These are phyloP conservation scores for Oikopleura vanhoeffeni DNA, from an alignment of 23 tunicate genomes.

Conservation along the genomic window DNA sequence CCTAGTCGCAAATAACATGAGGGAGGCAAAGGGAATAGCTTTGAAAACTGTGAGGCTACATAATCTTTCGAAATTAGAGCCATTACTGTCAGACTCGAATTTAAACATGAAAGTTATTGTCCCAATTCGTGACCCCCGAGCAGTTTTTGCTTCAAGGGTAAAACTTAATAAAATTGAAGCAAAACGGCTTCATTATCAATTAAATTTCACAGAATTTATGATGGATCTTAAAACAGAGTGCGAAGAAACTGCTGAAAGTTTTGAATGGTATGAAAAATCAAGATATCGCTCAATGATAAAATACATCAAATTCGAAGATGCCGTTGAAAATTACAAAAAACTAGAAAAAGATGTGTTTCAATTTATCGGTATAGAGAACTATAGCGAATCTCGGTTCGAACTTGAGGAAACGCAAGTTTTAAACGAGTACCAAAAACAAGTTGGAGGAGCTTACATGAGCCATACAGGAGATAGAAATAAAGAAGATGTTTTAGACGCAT, in stretches of 20 bases:
- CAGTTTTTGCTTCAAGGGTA: background rate
- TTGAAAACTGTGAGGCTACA: background rate
- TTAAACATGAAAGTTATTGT: background rate
- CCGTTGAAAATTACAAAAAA: background rate
- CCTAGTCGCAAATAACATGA: too few relatives aligned
- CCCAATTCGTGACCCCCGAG: background rate
- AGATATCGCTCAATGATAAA: too few relatives aligned
- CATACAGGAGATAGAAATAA: background rate
- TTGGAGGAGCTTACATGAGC: background rate
- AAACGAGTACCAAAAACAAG: background rate
- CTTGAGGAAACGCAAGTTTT: background rate
- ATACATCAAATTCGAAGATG: background rate
- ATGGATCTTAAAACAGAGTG: background rate
- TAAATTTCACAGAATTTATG: background rate
- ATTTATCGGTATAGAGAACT: background rate
- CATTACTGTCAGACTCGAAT: background rate
- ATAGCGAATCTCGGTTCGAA: background rate
- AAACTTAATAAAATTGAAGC: background rate
- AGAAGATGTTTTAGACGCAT: background rate
- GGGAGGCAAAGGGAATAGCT: background rate
- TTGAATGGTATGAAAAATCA: background rate
- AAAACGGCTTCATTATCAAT: background rate
- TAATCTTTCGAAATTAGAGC: background rate
- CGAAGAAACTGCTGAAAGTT: background rate
- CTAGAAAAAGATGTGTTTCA: background rate